phyloP scores from a whole-genome alignment of 2,888 invertebrate genomes.

The Philereme transversata region DNA sequence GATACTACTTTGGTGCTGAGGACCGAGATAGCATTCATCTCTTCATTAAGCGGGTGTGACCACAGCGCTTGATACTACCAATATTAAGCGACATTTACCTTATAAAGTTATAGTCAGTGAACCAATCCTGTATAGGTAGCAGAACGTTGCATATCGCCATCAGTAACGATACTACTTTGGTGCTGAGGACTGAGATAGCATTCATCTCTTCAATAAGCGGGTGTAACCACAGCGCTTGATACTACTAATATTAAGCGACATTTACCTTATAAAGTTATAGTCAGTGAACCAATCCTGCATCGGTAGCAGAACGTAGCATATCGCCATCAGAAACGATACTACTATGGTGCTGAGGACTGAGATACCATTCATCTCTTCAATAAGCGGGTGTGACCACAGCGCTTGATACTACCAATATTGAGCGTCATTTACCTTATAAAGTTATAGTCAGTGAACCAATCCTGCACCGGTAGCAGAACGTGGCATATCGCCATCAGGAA shows the following conservation, averaged over 20 bases:
- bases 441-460: constrained; percentile 94
- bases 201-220: constrained; percentile 87
- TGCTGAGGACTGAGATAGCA: constrained; percentile 72
- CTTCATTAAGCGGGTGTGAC: too few relatives aligned
- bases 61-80: too few relatives aligned
- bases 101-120: constrained; percentile 91
- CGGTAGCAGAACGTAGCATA: too few relatives aligned
- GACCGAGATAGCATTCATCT: too few relatives aligned
- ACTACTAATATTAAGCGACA: too few relatives aligned
- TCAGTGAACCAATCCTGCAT: too few relatives aligned
- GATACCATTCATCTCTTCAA: too few relatives aligned
- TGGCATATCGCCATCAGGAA: constrained; percentile 96
- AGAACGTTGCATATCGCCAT: constrained; percentile 96
- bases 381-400: too few relatives aligned
- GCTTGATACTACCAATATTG: too few relatives aligned
- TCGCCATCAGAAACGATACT: too few relatives aligned
- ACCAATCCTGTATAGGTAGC: constrained; percentile 95
- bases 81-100: constrained; percentile 72
- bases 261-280: constrained; percentile 86
- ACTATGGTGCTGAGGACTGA: too few relatives aligned
- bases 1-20: too few relatives aligned
- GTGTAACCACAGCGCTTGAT: constrained; percentile 92
- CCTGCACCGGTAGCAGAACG: constrained; percentile 93
- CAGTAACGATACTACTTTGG: constrained; percentile 88
- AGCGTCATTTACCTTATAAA: constrained; percentile 84